Conservation (phyloP, 2,888 invertebrate species). For the Cyrtodaria siliqua region DNA sequence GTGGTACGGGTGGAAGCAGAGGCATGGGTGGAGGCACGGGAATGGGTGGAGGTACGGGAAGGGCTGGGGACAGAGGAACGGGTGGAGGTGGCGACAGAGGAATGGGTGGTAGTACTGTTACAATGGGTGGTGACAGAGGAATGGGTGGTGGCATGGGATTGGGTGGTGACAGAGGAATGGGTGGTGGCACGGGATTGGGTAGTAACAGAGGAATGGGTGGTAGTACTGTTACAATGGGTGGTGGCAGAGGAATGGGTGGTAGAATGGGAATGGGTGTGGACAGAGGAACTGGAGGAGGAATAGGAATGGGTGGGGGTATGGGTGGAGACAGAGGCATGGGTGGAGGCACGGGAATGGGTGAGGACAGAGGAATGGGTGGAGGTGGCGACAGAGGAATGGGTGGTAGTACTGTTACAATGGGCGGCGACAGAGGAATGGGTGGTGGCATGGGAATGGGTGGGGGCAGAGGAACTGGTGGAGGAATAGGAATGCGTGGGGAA, state of each 20-base stretch:
- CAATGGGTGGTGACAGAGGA: no score
- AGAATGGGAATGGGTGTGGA: background rate
- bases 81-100: background rate
- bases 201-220: background rate
- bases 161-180: no score
- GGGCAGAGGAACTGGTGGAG: background rate
- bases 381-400: background rate
- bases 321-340: conserved; percentile 5
- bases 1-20: background rate
- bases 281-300: background rate
- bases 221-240: no score
- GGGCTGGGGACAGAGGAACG: background rate
- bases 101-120: background rate
- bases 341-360: conserved; percentile 1
- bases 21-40: background rate
- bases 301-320: no score
- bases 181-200: no score
- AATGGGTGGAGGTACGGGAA: conserved; percentile 2
- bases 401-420: no score
- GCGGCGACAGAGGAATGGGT: no score
- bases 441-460: conserved; percentile 3
- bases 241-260: background rate
- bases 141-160: no score
- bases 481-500: conserved; percentile 7
- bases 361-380: conserved; percentile 7